Base-by-base conservation (phyloP, 1,140 invertebrate genomes). In the Scaptomyza graminum region DNA sequence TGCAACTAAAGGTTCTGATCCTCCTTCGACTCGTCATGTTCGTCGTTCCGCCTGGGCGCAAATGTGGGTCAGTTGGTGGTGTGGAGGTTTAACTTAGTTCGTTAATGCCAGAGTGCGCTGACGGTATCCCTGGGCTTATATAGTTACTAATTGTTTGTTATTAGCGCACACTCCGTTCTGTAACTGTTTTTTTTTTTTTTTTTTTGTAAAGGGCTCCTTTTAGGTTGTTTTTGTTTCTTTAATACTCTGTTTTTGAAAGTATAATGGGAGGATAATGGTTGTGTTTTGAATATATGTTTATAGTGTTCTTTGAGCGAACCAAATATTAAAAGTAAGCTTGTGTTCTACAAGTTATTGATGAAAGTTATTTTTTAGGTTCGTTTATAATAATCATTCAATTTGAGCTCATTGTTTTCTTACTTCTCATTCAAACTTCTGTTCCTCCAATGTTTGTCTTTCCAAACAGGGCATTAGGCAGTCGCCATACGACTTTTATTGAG, bases 131-230 rank as follows among this genome's bases (percentile, higher is more conserved):
- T 52, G 16, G 52, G 16, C 12, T n/a, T 41, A 59, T 71, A 88
- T 87, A 82, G 78, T 82, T 79, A 79, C 83, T 88, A 87, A 87
- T 87, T 87, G 83, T 79, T 88, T 82, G 72, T 88, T 87, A 87
- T 87, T 88, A 87, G 67, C 64, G 49, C 55, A 34, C 51, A 55
- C 43, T 47, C 56, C 70, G 71, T 66, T 79, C 76, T 72, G 65
- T 88, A 83, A 88, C 79, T 83, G 79, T 88, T 79, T 52, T 28
- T 47, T 34, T 75, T 47, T 22, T 62, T 55, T 44, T 11, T 22
- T 50, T 39, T 22, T 22, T 1, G n/a, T n/a, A n/a, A 22, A 22
- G 18, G 0, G 0, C 1, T 22, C 4, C 18, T 22, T 22, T 22
- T 22, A 2, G 22, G n/a, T 43, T 44, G n/a, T 43, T 44, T 50